Conservation (phyloP, 2,888 invertebrate species). For the Timandra comae region DNA sequence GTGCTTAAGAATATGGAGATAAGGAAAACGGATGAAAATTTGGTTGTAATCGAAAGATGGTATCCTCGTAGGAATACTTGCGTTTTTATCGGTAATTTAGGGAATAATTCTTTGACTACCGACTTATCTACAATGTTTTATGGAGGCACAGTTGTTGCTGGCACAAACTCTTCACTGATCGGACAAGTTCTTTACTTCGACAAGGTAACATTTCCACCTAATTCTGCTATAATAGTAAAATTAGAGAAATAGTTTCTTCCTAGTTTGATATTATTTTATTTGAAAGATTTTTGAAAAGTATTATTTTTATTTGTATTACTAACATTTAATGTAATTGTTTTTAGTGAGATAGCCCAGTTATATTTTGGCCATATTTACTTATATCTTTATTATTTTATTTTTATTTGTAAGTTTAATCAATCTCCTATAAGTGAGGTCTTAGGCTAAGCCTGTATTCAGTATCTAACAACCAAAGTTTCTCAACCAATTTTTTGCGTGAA, state of each 20-base stretch:
- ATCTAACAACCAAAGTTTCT: no score
- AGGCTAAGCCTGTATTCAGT: no score
- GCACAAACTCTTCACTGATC: slow-evolving; percentile 52
- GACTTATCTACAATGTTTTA: slow-evolving; percentile 87
- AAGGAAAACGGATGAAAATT: slow-evolving; percentile 78
- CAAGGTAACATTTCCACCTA: slow-evolving; percentile 56
- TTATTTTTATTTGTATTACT: no score
- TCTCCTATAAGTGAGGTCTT: no score
- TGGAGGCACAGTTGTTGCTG: slow-evolving; percentile 77
- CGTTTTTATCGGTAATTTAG: slow-evolving; percentile 85
- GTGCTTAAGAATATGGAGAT: slow-evolving; percentile 81
- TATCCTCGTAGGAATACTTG: slow-evolving; percentile 87
- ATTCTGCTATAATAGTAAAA: slow-evolving; percentile 62
- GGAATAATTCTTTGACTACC: slow-evolving; percentile 74
- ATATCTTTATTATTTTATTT: no score
- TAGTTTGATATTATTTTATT: slow-evolving; percentile 1
- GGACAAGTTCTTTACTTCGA: slow-evolving; percentile 62
- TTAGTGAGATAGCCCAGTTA: no score
- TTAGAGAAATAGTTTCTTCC: slow-evolving; percentile 48
- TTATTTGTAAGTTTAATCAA: no score
- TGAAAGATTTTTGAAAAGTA: slow-evolving; percentile 1
- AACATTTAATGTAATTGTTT: no score
- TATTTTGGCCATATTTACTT: no score
- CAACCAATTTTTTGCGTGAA: no score
- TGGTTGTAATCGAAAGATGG: slow-evolving; percentile 85